Evolutionary conservation across 37 sponge, comb jelly and placozoan genomes (phyloP), one percentile per base, ranked within the genome.

Genomic region (Corticium candelabrum): DNA sequence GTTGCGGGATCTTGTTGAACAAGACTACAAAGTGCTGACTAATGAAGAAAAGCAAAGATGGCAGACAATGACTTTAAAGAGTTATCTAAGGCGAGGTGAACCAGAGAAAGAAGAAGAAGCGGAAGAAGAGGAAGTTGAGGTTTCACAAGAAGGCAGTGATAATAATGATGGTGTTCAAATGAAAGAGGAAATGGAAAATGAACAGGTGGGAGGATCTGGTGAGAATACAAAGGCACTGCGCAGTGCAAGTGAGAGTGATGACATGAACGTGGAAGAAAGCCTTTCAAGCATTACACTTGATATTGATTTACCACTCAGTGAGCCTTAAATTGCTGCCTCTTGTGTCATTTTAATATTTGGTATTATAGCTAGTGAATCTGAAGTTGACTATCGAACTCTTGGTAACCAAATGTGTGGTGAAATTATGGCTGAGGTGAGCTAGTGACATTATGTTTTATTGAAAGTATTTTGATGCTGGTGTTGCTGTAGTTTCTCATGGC

Each of bases 331-430:
- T n/a, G n/a, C n/a, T n/a, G n/a, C n/a, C n/a, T n/a, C n/a, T n/a
- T n/a, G n/a, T n/a, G n/a, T n/a, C n/a, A 27, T 50, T 50, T 11
- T 50, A 50, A 11, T 50, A 11, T 50, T 50, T 50, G 15, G 11
- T 21, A 27, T 21, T 50, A 27, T 50, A 50, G 62, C 11, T 50
- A 11, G 21, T 50, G 62, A 71, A 40, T 79, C 73, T 3, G 56
- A 37, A 68, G 82, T 90, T 68, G 92, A 91, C 74, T 91, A 73
- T 50, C 43, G 79, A 31, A 91, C 92, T 2, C 27, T 91, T 39
- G 92, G 86, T 15, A 91, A 91, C 73, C 92, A 91, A 40, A 82
- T 67, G 1, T 87, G 88, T 38, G 92, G 89, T 7, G 57, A 68
- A 32, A 71, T 88, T 29, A 56, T 86, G 67, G 89, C 87, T 40